Evolutionary conservation across 92 coral and sea anemone genomes (phyloP).

Genomic region (Pocillopora grandis): DNA sequence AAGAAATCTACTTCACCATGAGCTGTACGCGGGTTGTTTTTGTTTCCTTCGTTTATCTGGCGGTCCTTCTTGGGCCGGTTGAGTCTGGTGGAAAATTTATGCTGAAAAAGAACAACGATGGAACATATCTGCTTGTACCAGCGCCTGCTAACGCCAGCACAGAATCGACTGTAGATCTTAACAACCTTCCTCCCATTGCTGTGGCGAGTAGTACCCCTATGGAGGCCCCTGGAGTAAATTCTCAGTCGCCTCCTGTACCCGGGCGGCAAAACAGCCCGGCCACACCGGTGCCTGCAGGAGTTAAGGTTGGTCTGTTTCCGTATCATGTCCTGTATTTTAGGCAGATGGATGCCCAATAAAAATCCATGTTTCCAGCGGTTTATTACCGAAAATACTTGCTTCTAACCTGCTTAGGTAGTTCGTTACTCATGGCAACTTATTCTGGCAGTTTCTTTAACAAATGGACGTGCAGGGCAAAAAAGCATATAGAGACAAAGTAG

Average conservation of each 20-base stretch:
- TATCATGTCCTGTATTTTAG: no score
- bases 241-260: constrained; percentile 40
- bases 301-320: neutral
- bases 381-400: no score
- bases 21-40: neutral
- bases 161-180: constrained; percentile 57
- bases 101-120: constrained; percentile 62
- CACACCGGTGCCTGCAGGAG: constrained; percentile 1
- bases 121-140: constrained; percentile 67
- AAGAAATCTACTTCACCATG: constrained; percentile 8
- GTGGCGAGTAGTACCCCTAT: constrained; percentile 7
- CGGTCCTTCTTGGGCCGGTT: constrained; percentile 11
- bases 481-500: no score
- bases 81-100: constrained; percentile 46
- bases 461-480: no score
- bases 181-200: constrained; percentile 71
- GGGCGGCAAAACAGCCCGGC: neutral
- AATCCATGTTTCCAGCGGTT: no score
- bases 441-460: no score
- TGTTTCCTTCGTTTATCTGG: constrained; percentile 6
- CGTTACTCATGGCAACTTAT: no score
- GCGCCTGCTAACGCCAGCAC: constrained; percentile 60
- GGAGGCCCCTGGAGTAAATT: constrained; percentile 60
- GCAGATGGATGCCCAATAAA: no score
- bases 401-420: no score